Base-by-base conservation (phyloP, 2,888 invertebrate species). In the Asteroscopus sphinx region DNA sequence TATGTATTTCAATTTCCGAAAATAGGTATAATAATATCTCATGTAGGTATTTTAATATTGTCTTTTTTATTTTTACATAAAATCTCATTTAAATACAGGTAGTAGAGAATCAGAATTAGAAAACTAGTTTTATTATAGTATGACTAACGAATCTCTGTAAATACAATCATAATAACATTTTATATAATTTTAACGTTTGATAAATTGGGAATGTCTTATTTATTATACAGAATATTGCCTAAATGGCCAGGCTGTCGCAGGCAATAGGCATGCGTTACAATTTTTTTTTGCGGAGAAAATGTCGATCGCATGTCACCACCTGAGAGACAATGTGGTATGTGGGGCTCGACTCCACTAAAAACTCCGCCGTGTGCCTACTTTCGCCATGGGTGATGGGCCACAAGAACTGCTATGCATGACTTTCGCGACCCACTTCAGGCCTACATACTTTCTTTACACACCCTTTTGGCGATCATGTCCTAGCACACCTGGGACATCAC, bases 61-160 rank as follows among this genome's bases (percentile, higher is more conserved):
- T 40, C 12, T 33, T 41, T 21, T 4, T 33, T 41, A 6, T 4
- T 51, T 12, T 42, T 49, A 51, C 21, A 46, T 70, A 57, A 49
- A 72, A 73, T 73, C 73, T 73, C 73, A 72, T 68, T 36, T 26
- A 40, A 45, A 54, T 69, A 73, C 60, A 60, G 57, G 57, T 61
- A 54, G 17, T 53, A 53, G 30, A 40, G 41, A 52, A 44, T 30
- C 44, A 46, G 32, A 40, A 2, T 2, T 45, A 54, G 33, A 33
- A 40, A 44, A 44, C 12, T 68, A 68, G 48, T 52, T 39, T 54
- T 55, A 21, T 21, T 21, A 21, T 21, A 57, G 48, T 39, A 57
- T 51, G n/a, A 52, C 36, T 57, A 62, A 62, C 35, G 74, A 74
- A 77, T 77, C 77, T 77, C 77, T 73, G 57, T 73, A 56, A 70